Evolutionary conservation across 2,888 invertebrate genomes (phyloP), one percentile per base, ranked within the genome.

Genomic region (Falcaria lacertinaria): DNA sequence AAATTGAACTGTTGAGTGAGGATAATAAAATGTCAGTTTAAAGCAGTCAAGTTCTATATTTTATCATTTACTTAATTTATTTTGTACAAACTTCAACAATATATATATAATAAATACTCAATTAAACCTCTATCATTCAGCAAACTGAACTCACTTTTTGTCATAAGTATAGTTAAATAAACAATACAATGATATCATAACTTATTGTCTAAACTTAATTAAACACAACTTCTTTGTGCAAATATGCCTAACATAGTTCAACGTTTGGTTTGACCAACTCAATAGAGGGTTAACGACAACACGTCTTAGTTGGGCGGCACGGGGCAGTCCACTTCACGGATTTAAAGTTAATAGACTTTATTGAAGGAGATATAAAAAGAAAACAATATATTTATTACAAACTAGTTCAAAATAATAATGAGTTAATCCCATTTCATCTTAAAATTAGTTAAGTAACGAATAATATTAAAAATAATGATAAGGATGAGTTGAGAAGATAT

Each of bases 71-170:
- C 90, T 90, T 90, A 90, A 86, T 89, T 90, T 89, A 89, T 89
- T 90, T 90, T 90, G 90, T 90, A 90, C 90, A 90, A 90, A 90
- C 88, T 90, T 90, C 89, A 90, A 90, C 90, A 90, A 90, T 90
- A 90, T 90, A 88, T 19, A 19, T 88, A 87, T 89, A 89, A 87
- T 89, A 89, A 88, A 88, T 90, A 89, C 80, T 89, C 88, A 89
- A 89, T 88, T 88, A 88, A 90, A 89, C 78, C 80, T 88, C 88
- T 89, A 89, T 89, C 86, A 84, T 89, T 86, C 86, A 87, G 89
- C 88, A 87, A 88, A 89, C 85, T 89, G 85, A 89, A 89, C 85
- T 89, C 88, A 89, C 89, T 88, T 89, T 87, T 88, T 86, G 87
- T 88, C 86, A 83, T 85, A 83, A 84, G 77, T 84, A 84, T 81